Evolutionary conservation across 2,888 invertebrate species (phyloP).

Genomic region (Drosophila prolongata): DNA sequence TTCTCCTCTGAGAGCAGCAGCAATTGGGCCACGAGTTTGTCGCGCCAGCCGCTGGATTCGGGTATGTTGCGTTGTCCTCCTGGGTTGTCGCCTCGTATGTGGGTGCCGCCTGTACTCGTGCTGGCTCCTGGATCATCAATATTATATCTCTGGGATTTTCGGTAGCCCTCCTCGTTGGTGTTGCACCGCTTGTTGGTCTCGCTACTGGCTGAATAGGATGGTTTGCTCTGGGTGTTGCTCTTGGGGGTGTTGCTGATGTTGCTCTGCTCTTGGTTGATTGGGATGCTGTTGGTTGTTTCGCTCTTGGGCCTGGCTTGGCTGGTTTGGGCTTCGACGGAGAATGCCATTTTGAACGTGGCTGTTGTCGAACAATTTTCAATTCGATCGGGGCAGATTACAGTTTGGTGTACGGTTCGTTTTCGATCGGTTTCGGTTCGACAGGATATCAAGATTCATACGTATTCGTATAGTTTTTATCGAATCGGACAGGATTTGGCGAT

Average conservation of each 20-base stretch:
- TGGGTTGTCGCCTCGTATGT: slow-evolving; percentile 52
- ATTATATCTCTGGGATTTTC: slow-evolving; percentile 77
- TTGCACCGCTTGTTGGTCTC: slow-evolving; percentile 32
- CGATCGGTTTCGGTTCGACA: slow-evolving; percentile 53
- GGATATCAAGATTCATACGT: slow-evolving; percentile 54
- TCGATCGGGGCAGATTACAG: slow-evolving; percentile 19
- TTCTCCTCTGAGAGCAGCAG: slow-evolving; percentile 66
- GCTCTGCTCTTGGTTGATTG: slow-evolving; percentile 33
- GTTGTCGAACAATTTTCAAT: slow-evolving; percentile 1
- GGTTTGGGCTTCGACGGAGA: slow-evolving; percentile 75
- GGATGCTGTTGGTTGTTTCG: slow-evolving; percentile 63
- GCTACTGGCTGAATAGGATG: slow-evolving; percentile 14
- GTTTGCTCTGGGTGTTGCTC: slow-evolving; percentile 33
- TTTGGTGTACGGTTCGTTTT: slow-evolving; percentile 62
- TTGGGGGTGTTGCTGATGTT: slow-evolving; percentile 32
- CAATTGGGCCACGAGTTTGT: slow-evolving; percentile 54
- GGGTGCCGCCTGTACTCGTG: slow-evolving; percentile 55
- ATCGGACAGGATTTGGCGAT: slow-evolving; percentile 59
- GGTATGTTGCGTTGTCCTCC: slow-evolving; percentile 9
- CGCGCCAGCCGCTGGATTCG: slow-evolving; percentile 45
- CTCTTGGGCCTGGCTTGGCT: slow-evolving; percentile 79
- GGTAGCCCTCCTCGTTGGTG: slow-evolving; percentile 60
- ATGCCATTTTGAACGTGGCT: slow-evolving; percentile 83
- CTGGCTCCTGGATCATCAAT: slow-evolving; percentile 82
- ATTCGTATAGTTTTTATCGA: slow-evolving; percentile 22